A percentile compares a stretch with the other conserved stretches of the same genome.
These are phyloP conservation scores for Montipora capricornis DNA, from an alignment of 64 coral and sea anemone genomes.

Conservation along the genomic window DNA sequence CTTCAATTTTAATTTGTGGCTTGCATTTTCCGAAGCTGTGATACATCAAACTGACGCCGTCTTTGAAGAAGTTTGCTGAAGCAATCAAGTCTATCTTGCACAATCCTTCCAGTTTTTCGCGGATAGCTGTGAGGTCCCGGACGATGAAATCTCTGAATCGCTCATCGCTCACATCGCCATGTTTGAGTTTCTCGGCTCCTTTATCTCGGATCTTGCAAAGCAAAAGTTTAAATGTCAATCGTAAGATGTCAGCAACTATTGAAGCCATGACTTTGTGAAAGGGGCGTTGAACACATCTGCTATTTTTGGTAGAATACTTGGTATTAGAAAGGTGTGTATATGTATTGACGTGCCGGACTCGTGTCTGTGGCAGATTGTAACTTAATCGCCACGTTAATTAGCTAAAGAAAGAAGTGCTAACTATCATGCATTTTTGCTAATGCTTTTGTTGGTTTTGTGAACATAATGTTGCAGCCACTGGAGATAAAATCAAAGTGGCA, in stretches of 20 bases:
- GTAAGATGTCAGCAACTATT: constrained; percentile 45
- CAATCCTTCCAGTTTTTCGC: constrained; percentile 79
- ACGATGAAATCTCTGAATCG: constrained; percentile 80
- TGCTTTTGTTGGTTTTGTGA: too few relatives aligned
- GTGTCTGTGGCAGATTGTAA: too few relatives aligned
- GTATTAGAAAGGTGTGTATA: too few relatives aligned
- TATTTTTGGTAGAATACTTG: too few relatives aligned
- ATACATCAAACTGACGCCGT: constrained; percentile 70
- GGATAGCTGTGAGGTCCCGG: constrained; percentile 72
- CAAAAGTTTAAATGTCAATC: constrained; percentile 72
- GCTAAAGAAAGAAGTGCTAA: too few relatives aligned
- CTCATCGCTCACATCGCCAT: constrained; percentile 76
- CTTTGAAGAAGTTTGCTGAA: constrained; percentile 71
- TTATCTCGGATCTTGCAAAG: constrained; percentile 74
- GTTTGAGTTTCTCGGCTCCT: constrained; percentile 51
- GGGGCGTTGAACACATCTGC: background rate
- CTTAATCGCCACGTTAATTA: too few relatives aligned
- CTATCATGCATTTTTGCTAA: too few relatives aligned
- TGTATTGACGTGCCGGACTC: too few relatives aligned
- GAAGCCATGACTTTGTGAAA: constrained; percentile 37
- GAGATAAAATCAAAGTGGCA: too few relatives aligned
- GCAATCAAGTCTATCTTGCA: constrained; percentile 61
- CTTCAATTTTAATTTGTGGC: background rate
- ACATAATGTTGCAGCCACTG: too few relatives aligned
- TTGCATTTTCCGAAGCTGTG: constrained; percentile 39